A percentile compares a stretch with the other conserved stretches of the same genome.
Conservation (phyloP, 2,888 invertebrate species). For the Drosophila monieri region DNA sequence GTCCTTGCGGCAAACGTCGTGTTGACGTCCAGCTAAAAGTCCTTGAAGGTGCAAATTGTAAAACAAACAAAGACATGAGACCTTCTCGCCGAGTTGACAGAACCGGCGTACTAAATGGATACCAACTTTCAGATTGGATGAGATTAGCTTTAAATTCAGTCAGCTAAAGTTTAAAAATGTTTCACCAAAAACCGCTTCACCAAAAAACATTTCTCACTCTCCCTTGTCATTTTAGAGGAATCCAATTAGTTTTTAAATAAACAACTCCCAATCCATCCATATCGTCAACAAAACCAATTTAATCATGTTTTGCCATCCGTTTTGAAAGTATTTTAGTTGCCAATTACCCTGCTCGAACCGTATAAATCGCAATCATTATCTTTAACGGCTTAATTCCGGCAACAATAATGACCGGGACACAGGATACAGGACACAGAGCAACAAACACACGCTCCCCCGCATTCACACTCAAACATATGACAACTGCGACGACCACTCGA, state of each 20-base stretch:
- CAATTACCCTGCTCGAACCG: constrained; percentile 59
- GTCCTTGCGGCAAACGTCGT: constrained; percentile 45
- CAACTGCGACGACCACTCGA: constrained; percentile 33
- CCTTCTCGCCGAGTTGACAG: constrained; percentile 24
- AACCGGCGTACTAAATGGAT: constrained; percentile 8
- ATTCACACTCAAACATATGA: constrained; percentile 29
- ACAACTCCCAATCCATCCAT: constrained; percentile 3
- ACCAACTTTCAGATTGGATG: background rate
- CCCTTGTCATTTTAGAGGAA: background rate
- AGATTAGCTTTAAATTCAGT: background rate
- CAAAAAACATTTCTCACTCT: background rate
- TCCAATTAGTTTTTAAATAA: constrained; percentile 19
- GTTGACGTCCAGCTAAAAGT: constrained; percentile 58
- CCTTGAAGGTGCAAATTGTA: constrained; percentile 70
- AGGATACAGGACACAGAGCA: constrained; percentile 14
- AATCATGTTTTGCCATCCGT: constrained; percentile 33
- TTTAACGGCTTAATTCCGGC: constrained; percentile 64
- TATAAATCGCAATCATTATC: constrained; percentile 61
- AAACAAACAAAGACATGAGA: constrained; percentile 59
- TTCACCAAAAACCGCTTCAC: background rate
- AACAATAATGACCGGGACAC: constrained; percentile 34
- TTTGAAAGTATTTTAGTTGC: constrained; percentile 49
- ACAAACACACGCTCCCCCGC: constrained; percentile 10
- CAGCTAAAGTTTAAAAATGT: background rate
- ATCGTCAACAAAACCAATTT: constrained; percentile 7